Evolutionary conservation across 2,888 invertebrate species (phyloP).

Genomic region (Laothoe populi): DNA sequence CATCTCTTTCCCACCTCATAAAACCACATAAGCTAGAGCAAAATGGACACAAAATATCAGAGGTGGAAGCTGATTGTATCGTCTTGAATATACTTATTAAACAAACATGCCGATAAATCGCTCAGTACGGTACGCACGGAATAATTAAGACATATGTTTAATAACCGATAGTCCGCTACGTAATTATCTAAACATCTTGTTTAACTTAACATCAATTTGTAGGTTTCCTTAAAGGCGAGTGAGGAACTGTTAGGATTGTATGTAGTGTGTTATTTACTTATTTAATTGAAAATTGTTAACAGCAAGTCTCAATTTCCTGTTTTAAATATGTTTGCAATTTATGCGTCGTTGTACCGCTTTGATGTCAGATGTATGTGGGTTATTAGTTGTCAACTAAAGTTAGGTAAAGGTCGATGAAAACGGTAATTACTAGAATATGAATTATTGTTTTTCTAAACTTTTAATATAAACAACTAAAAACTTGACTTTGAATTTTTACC

Average conservation of each 20-base stretch:
- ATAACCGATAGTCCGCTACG: constrained; percentile 57
- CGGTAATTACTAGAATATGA: too few species aligned
- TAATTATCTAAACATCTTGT: constrained; percentile 24
- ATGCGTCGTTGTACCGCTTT: too few species aligned
- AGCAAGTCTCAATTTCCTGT: too few species aligned
- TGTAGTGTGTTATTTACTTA: too few species aligned
- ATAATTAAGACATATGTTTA: constrained; percentile 72
- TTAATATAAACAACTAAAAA: too few species aligned
- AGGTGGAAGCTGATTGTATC: constrained; percentile 77
- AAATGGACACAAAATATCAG: constrained; percentile 60
- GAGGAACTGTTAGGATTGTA: not conserved
- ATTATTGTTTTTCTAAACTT: too few species aligned
- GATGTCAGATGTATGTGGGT: too few species aligned
- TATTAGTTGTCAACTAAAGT: too few species aligned
- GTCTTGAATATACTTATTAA: constrained; percentile 30
- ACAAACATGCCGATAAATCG: constrained; percentile 39
- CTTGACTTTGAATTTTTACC: too few species aligned
- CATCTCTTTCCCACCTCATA: constrained; percentile 38
- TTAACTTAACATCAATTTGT: constrained; percentile 54
- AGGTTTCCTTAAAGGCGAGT: constrained; percentile 43
- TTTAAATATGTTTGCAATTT: too few species aligned
- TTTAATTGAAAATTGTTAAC: too few species aligned
- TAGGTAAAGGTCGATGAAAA: too few species aligned
- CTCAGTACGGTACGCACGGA: constrained; percentile 49
- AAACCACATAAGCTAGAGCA: constrained; percentile 33